A percentile compares a stretch with the other conserved stretches of the same genome.
These are phyloP conservation scores for Hylyphantes graminicola DNA, from an alignment of 1,140 invertebrate genomes.

Conservation along the genomic window DNA sequence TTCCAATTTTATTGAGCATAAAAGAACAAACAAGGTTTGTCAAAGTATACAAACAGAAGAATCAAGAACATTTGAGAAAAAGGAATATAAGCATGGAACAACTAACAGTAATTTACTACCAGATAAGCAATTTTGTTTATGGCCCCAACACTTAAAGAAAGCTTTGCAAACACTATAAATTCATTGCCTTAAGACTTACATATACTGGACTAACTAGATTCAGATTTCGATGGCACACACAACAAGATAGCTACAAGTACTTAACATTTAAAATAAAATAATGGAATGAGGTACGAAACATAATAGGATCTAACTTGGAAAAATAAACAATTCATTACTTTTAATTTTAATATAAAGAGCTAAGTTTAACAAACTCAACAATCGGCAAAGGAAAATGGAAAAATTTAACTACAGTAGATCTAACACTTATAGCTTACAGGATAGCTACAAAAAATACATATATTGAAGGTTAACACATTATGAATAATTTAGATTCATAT, in stretches of 20 bases:
- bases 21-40: slow-evolving; percentile 38
- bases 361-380: no score
- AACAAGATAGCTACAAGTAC: slow-evolving; percentile 12
- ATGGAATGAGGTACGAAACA: slow-evolving; percentile 44
- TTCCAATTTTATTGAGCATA: slow-evolving; percentile 54
- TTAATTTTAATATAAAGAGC: no score
- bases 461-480: no score
- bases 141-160: slow-evolving; percentile 39
- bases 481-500: no score
- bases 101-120: slow-evolving; percentile 25
- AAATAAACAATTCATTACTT: no score
- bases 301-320: neutral
- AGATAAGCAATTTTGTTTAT: slow-evolving; percentile 12
- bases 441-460: no score
- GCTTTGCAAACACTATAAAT: slow-evolving; percentile 25
- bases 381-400: no score
- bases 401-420: no score
- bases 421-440: no score
- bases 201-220: neutral
- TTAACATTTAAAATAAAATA: neutral
- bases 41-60: slow-evolving; percentile 27
- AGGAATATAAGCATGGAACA: slow-evolving; percentile 4
- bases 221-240: slow-evolving; percentile 30
- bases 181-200: slow-evolving; percentile 6
- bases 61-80: neutral